Percentiles rank a stretch among this genome's conserved stretches.
Evolutionary conservation across 2,888 invertebrate genomes (phyloP).

Genomic region (Tuta absoluta): DNA sequence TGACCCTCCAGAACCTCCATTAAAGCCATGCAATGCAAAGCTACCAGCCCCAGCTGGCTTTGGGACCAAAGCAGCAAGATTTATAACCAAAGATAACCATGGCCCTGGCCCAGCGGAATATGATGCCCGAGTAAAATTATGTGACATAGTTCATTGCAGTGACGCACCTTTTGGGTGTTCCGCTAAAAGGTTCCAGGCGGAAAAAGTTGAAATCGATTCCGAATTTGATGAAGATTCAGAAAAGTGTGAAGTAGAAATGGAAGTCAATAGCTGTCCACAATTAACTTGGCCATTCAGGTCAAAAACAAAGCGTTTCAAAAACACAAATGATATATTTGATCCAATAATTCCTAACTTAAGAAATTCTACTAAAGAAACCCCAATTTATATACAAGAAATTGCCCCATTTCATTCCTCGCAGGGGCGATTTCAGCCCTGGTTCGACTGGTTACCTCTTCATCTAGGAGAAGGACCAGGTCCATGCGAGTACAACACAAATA

Average conservation of each 20-base stretch:
- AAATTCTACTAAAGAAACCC: constrained; percentile 34
- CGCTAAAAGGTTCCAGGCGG: constrained; percentile 52
- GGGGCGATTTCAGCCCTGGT: constrained; percentile 63
- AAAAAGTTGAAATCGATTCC: constrained; percentile 37
- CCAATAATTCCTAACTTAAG: constrained; percentile 56
- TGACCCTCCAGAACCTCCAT: constrained; percentile 46
- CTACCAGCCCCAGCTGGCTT: constrained; percentile 57
- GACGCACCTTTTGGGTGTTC: constrained; percentile 58
- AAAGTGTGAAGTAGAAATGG: constrained; percentile 31
- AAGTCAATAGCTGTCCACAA: constrained; percentile 36
- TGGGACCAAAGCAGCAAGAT: constrained; percentile 58
- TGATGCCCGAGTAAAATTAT: constrained; percentile 39
- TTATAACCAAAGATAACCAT: constrained; percentile 48
- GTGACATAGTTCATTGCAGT: constrained; percentile 48
- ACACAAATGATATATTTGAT: constrained; percentile 47
- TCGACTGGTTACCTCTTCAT: constrained; percentile 58
- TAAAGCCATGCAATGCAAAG: constrained; percentile 46
- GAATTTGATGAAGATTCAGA: constrained; percentile 35
- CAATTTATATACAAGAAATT: constrained; percentile 43
- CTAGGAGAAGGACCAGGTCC: constrained; percentile 57
- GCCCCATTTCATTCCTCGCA: constrained; percentile 65
- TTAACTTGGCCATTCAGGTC: constrained; percentile 65
- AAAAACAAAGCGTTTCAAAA: constrained; percentile 57
- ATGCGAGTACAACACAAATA: constrained; percentile 52
- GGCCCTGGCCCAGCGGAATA: constrained; percentile 66